These are phyloP conservation scores for Pandemis corylana DNA, from an alignment of 2,888 invertebrate species.

Conservation along the genomic window DNA sequence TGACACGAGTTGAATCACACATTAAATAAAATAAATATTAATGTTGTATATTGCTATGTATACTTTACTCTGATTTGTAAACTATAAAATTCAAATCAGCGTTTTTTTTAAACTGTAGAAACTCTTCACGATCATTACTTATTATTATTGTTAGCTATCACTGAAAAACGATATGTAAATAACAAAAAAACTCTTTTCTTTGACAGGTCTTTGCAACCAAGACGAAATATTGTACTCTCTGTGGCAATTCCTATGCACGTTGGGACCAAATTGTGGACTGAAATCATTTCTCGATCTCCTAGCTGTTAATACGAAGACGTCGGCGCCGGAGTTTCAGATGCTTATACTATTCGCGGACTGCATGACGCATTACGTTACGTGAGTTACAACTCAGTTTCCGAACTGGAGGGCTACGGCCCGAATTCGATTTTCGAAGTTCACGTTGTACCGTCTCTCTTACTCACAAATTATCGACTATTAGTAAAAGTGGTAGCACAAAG, in stretches of 20 bases:
- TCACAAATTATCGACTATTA: too few relatives aligned
- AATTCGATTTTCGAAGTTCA: too few relatives aligned
- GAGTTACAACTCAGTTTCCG: conserved; percentile 67
- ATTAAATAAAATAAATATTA: too few relatives aligned
- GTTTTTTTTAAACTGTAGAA: too few relatives aligned
- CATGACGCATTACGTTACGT: conserved; percentile 98
- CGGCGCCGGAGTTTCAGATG: conserved; percentile 96
- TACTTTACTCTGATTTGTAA: too few relatives aligned
- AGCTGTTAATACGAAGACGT: conserved; percentile 90
- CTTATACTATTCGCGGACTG: conserved; percentile 97
- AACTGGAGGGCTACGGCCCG: too few relatives aligned
- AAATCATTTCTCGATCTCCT: conserved; percentile 95
- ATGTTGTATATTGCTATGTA: too few relatives aligned
- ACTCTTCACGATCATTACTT: not conserved
- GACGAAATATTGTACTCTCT: conserved; percentile 95
- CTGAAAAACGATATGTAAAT: not conserved
- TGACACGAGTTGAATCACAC: too few relatives aligned
- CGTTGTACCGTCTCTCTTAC: too few relatives aligned
- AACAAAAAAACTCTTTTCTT: not conserved
- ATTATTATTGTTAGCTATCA: too few relatives aligned
- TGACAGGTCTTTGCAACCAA: conserved; percentile 95
- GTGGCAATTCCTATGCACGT: conserved; percentile 95
- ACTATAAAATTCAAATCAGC: too few relatives aligned
- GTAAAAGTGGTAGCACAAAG: too few relatives aligned
- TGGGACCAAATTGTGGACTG: conserved; percentile 95